Evolutionary conservation across 2,888 invertebrate species (phyloP), one percentile per base, ranked within the genome.

Genomic region (Apamea epomidion): DNA sequence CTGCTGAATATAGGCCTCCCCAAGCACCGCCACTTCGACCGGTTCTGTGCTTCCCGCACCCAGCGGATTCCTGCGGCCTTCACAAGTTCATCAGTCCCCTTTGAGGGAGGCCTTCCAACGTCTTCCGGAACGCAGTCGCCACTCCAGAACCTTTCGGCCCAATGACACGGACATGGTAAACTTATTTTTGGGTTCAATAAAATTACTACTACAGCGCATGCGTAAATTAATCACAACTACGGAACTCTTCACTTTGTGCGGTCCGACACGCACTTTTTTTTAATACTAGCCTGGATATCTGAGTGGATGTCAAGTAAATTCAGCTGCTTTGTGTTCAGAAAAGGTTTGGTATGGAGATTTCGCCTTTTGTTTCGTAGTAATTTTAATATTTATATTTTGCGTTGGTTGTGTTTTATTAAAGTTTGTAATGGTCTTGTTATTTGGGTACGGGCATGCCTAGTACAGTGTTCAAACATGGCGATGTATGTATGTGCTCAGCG

Each of bases 301-400:
- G 69, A 81, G 54, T 80, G 72, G 62, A 48, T 45, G 25, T 45
- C 60, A 71, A 51, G 64, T 83, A 82, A 76, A 67, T 62, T 67
- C 74, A n/a, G 45, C 54, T 42, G 48, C 67, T 73, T 74, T 62
- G 65, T 84, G 60, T 83, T 60, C 79, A 42, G 16, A 79, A 84
- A 81, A 79, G 69, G 80, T 83, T 81, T 77, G 60, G 16, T 80
- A 68, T 81, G 80, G 83, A 81, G 60, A 81, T 81, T 83, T 83
- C 16, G 32, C 54, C 80, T 60, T 81, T 81, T 76, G 83, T 81
- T 77, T 67, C 51, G n/a, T 82, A 60, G 45, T 65, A 12, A 83
- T 83, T 83, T 83, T 60, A 68, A 83, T 80, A 83, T 76, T 83
- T 8, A 76, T 80, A 42, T 68, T 83, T 77, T 60, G 69, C 32